Conservation (phyloP, 1,140 invertebrate species). For the Temnothorax longispinosus region DNA sequence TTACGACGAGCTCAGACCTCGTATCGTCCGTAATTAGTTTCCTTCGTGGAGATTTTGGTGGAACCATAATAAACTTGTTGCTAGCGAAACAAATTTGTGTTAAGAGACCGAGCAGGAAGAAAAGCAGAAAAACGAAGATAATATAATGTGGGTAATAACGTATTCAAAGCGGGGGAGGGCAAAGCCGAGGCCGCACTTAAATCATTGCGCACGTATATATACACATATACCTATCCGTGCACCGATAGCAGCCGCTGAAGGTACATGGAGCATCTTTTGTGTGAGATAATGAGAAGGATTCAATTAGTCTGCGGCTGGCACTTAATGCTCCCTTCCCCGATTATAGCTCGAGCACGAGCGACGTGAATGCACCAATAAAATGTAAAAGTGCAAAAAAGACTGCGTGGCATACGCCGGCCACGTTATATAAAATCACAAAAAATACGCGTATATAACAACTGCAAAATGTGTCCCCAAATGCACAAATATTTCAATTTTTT, state of each 20-base stretch:
- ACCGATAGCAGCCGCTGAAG: slow-evolving; percentile 19
- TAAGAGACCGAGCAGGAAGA: not conserved
- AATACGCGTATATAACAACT: not conserved
- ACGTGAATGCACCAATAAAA: slow-evolving; percentile 6
- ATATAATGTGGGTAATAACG: slow-evolving; percentile 21
- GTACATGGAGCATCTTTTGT: slow-evolving; percentile 59
- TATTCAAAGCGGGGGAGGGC: not conserved
- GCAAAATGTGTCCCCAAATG: not conserved
- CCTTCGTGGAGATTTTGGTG: slow-evolving; percentile 16
- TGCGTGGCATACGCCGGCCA: not conserved
- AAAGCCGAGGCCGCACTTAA: slow-evolving; percentile 22
- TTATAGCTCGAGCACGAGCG: slow-evolving; percentile 29
- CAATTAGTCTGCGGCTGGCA: slow-evolving; percentile 68
- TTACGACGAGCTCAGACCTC: not conserved
- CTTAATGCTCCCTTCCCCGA: slow-evolving; percentile 47
- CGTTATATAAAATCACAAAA: not conserved
- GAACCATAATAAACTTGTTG: slow-evolving; percentile 44
- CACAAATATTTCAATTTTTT: not conserved
- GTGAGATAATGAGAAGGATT: slow-evolving; percentile 68
- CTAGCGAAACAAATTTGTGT: slow-evolving; percentile 19
- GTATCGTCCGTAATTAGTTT: slow-evolving; percentile 43
- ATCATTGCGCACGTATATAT: slow-evolving; percentile 17
- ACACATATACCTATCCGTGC: not conserved
- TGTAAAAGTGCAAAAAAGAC: not conserved
- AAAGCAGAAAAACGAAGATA: slow-evolving; percentile 29